Evolutionary conservation across 2,888 invertebrate genomes (phyloP), one percentile per base, ranked within the genome.

Genomic region (Thyatira batis): DNA sequence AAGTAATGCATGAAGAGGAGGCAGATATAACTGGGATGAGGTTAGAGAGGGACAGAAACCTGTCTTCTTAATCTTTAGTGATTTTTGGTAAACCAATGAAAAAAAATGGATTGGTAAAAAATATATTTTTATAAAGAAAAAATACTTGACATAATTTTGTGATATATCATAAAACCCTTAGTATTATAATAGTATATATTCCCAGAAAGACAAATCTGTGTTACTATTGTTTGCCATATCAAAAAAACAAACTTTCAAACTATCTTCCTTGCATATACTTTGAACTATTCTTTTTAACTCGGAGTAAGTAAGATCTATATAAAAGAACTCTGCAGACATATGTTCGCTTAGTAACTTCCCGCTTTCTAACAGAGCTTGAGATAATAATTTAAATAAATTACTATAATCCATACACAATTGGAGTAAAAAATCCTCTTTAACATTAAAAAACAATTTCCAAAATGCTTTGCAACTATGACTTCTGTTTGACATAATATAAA

Each of bases 241-340:
- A 39, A 88, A 71, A 65, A 93, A 89, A 53, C 82, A 77, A 20
- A 84, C 67, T 66, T 84, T 89, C 20, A 93, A 60, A 67, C 69
- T 68, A 58, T 82, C 61, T 79, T 85, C 77, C 50, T 74, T 69
- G 58, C 86, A 84, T 25, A 95, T 78, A 55, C 66, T 82, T 64
- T 80, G 81, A 0, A 93, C 78, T 30, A 92, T 69, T 28, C 69
- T 66, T 1, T 86, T 71, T 53, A 95, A 76, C 69, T 93, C 89
- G 0, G 85, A 78, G 71, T 93, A 93, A 55, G 86, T 84, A 25
- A 95, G 78, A 60, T 93, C 91, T 51, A 90, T 82, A 58, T 90
- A 89, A 77, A 89, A 90, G 50, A 69, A 85, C 53, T 89, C 84
- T 0, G 81, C 64, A 0, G 87, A 87, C 80, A 90, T 83, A 51